These are phyloP conservation scores for Psettodes erumei DNA, from an alignment of 2,113 vertebrate species.

Conservation along the genomic window DNA sequence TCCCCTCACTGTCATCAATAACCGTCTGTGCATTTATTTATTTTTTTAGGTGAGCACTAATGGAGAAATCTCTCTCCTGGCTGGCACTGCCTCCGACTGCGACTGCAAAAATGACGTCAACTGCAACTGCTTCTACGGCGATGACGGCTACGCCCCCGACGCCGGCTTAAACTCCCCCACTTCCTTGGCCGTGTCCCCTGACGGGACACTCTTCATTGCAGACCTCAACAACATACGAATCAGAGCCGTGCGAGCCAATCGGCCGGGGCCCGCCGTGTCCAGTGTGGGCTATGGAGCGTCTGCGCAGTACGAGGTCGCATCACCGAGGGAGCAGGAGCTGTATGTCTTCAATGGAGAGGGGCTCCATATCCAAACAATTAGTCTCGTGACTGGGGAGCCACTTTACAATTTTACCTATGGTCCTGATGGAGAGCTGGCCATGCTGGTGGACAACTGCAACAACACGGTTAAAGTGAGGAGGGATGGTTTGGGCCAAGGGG, in stretches of 20 bases:
- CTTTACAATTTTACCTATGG: constrained; percentile 96
- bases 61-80: constrained; percentile 97
- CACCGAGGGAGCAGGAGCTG: constrained; percentile 95
- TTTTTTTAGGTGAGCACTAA: constrained; percentile 91
- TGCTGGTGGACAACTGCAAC: constrained; percentile 92
- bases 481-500: constrained; percentile 85
- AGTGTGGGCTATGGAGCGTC: constrained; percentile 55
- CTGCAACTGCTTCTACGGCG: constrained; percentile 98
- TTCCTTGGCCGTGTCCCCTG: constrained; percentile 94
- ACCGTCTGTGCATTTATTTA: background rate
- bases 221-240: constrained; percentile 99
- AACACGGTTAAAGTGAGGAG: constrained; percentile 93
- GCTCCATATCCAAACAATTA: constrained; percentile 95
- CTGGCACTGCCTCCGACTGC: constrained; percentile 94
- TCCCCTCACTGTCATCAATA: background rate
- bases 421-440: constrained; percentile 87
- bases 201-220: constrained; percentile 95
- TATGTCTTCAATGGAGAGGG: constrained; percentile 96
- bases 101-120: constrained; percentile 99
- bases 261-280: constrained; percentile 81
- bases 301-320: constrained; percentile 94
- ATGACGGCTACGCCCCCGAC: constrained; percentile 96
- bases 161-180: constrained; percentile 96
- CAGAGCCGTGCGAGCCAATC: constrained; percentile 93
- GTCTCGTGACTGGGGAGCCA: constrained; percentile 95